Base-by-base conservation (phyloP, 2,113 vertebrate genomes). In the Holacanthus passer region DNA sequence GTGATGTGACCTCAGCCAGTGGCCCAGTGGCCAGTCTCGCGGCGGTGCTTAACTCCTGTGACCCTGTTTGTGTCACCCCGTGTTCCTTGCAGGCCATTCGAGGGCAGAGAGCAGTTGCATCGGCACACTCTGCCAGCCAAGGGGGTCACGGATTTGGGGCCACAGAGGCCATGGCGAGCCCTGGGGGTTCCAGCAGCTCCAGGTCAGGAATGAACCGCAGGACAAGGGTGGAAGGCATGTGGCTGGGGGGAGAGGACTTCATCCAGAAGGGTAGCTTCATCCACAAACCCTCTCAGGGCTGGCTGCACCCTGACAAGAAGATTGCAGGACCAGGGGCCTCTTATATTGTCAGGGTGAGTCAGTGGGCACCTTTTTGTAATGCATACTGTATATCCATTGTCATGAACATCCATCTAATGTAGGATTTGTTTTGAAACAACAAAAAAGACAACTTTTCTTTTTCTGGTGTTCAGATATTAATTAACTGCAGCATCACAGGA, bases 271-370 rank as follows among this genome's bases (percentile, higher is more conserved):
- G 96, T 45, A 97, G 95, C 89, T 98, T 99, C 92, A 97, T 99
- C 93, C 96, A 97, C 93, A 99, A 98, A 91, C 98, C 98, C 2
- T 95, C 97, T n/a, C 97, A 98, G 84, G 98, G 98, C 67, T 99
- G 98, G 97, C 93, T 98, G 79, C 98, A 99, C 88, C 95, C 97
- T 7, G 98, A 99, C 82, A 96, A 96, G 89, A 94, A 96, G 90
- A 96, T 99, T 67, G 90, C 95, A 83, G 97, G 97, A 81, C 94
- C 96, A 0, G 98, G 98, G 6, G 96, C 96, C 37, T 97, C 96
- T 74, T 99, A 99, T 86, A 96, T 99, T 35, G 97, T 99, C 74
- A 95, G 97, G 96, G 98, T 99, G 92, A 98, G 98, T 96, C 70
- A 41, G 1, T 17, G 22, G n/a, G 0, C 45, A 73, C 35, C 7